phyloP scores from a whole-genome alignment of 2,888 invertebrate genomes.

The Stenchaetothrips biformis region DNA sequence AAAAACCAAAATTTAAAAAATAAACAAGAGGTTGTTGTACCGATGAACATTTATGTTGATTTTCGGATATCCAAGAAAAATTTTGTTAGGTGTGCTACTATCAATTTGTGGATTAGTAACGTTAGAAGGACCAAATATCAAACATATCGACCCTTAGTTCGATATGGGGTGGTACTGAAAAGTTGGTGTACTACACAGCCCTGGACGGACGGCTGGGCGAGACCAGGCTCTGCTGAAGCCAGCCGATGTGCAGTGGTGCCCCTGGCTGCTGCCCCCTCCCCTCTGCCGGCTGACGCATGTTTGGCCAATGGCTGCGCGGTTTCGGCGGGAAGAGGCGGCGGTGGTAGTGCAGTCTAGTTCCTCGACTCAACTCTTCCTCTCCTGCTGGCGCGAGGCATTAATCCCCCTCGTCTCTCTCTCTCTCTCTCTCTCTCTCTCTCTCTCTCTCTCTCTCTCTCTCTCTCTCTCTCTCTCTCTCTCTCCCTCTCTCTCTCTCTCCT shows the following conservation, averaged over 20 bases:
- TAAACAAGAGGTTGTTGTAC: no score
- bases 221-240: background rate
- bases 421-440: background rate
- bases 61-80: no score
- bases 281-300: background rate
- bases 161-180: no score
- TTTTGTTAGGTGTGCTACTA: no score
- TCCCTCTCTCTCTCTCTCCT: background rate
- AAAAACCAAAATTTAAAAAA: no score
- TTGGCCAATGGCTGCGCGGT: background rate
- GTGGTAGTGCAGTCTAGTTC: background rate
- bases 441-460: background rate
- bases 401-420: background rate
- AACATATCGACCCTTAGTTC: no score
- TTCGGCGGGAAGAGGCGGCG: background rate
- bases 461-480: background rate
- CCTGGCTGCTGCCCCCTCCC: background rate
- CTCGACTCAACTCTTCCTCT: conserved; percentile 8
- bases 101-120: no score
- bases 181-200: background rate
- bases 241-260: background rate
- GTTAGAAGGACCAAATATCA: no score
- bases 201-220: background rate
- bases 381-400: background rate
- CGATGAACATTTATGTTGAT: no score